phyloP scores from a whole-genome alignment of 2,797 vertebrate species.

The Vipera ursinii region DNA sequence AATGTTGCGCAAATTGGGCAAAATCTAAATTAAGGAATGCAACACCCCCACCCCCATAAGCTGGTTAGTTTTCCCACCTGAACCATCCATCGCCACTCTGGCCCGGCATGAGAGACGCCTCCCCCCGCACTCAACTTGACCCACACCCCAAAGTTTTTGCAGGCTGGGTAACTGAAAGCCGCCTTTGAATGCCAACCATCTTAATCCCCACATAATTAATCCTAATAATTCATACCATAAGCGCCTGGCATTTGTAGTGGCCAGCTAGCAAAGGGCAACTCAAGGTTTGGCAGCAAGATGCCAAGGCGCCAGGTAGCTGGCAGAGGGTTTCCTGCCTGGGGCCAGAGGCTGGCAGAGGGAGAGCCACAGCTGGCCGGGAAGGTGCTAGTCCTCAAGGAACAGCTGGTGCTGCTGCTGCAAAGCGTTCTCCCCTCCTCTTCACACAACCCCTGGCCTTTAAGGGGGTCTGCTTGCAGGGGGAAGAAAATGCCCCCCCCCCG shows the following conservation, averaged over 20 bases:
- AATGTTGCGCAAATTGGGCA: background rate
- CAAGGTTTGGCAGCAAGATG: slow-evolving; percentile 46
- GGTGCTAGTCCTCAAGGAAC: background rate
- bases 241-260: slow-evolving; percentile 18
- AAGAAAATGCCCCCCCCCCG: no score
- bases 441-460: slow-evolving; percentile 17
- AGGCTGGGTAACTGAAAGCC: slow-evolving; percentile 51
- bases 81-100: background rate
- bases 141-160: background rate
- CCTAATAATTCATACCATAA: background rate
- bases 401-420: background rate
- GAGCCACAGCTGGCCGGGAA: no score
- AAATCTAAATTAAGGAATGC: background rate
- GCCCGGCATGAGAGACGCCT: background rate
- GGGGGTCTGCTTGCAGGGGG: background rate
- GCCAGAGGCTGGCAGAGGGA: no score
- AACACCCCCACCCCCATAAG: background rate
- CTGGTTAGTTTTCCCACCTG: background rate
- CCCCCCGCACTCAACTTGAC: background rate
- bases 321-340: background rate
- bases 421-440: background rate
- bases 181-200: slow-evolving; percentile 55
- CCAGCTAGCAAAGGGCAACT: slow-evolving; percentile 52
- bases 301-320: slow-evolving; percentile 27
- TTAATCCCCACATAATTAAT: background rate